Evolutionary conservation across 2,888 invertebrate genomes (phyloP).

Genomic region (Rapana venosa): DNA sequence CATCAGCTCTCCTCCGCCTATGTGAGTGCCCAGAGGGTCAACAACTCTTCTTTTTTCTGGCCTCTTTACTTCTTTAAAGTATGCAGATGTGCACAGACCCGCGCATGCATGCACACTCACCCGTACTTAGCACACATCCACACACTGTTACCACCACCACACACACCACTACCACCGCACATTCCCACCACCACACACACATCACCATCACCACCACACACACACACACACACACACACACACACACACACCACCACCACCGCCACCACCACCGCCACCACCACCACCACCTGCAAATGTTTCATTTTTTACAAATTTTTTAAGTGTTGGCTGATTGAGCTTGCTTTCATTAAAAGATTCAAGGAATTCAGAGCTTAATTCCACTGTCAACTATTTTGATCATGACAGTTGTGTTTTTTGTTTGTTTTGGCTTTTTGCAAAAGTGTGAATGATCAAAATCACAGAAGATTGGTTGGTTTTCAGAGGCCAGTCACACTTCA

Average conservation of each 20-base stretch:
- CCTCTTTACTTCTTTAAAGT: neutral
- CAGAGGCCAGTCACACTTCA: conserved; percentile 56
- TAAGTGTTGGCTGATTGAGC: too few species aligned
- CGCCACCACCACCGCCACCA: too few species aligned
- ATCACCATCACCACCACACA: neutral
- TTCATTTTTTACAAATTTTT: too few species aligned
- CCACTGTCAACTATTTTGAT: neutral
- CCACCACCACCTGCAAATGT: too few species aligned
- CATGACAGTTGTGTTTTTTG: neutral
- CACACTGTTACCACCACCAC: too few species aligned
- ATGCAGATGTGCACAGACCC: neutral
- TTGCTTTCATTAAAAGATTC: too few species aligned
- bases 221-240: neutral
- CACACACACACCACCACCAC: neutral
- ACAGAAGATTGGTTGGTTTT: neutral
- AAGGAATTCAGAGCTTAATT: neutral
- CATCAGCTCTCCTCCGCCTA: conserved; percentile 70
- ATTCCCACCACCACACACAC: neutral
- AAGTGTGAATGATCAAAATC: neutral
- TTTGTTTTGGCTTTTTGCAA: neutral
- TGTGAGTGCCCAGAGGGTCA: conserved; percentile 55
- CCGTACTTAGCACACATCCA: neutral
- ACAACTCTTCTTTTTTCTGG: neutral
- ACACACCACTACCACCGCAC: neutral
- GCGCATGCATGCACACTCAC: neutral